Base-by-base conservation (phyloP, 2,888 invertebrate genomes). In the Agrilus mali region DNA sequence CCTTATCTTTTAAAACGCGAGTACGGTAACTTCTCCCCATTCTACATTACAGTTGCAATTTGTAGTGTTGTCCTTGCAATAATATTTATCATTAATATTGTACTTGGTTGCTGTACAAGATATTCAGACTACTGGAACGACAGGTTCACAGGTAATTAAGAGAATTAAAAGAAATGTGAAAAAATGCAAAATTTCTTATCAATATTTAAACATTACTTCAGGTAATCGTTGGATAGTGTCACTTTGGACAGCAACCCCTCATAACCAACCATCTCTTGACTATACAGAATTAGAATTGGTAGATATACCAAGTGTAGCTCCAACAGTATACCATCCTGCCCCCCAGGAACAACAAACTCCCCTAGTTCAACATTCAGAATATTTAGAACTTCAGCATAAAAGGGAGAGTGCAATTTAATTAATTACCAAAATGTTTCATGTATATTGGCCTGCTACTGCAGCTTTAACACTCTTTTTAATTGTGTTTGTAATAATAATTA, bases 171-270 rank as follows among this genome's bases (percentile, higher is more conserved):
- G 22, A 41, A 41, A n/a, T 22, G 7, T 22, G 22, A 27, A n/a
- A n/a, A n/a, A n/a, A n/a, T n/a, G n/a, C n/a, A n/a, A n/a, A n/a
- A n/a, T n/a, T 36, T 16, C 22, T 16, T 43, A 38, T 17, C 15
- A 14, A 36, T 42, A n/a, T 10, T 10, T 4, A 10, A 27, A 27
- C 10, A 2, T 27, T 27, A 27, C 20, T 27, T 10, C 10, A 27
- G 88, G 87, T 39, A 89, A 86, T 63, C 83, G 86, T 57, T 88
- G 85, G 85, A 68, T 89, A 46, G 78, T 85, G 14, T 82, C 88
- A 2, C 72, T 90, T 61, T 90, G 86, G 86, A 82, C 87, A 2
- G 74, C 83, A 33, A 82, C 86, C 5, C 88, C 89, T 0, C 82
- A 86, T 61, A 80, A 83, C 51, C 86, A 86, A 60, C 84, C 86